Evolutionary conservation across 2,888 invertebrate genomes (phyloP).

Genomic region (Branchipolynoe longqiensis): DNA sequence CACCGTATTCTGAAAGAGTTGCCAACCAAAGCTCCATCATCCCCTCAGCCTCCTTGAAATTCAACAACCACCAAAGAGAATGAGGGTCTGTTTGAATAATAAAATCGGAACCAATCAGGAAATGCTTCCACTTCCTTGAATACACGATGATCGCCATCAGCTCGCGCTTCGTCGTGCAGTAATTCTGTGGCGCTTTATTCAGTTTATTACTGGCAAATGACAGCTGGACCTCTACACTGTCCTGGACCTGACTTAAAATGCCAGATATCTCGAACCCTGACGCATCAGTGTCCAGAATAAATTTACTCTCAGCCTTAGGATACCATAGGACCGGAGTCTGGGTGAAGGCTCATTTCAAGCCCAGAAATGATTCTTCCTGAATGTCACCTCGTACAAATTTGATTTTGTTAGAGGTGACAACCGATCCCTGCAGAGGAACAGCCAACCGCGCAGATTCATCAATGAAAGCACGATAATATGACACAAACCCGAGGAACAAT

Average conservation of each 20-base stretch:
- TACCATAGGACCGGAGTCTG: not conserved
- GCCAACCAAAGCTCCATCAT: too few relatives aligned
- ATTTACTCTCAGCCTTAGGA: not conserved
- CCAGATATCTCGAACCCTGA: not conserved
- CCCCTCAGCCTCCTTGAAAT: too few relatives aligned
- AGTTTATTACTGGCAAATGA: not conserved
- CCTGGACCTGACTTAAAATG: not conserved
- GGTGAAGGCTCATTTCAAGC: not conserved
- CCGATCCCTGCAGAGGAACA: not conserved
- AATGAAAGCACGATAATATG: constrained; percentile 8
- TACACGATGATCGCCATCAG: not conserved
- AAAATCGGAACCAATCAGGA: too few relatives aligned
- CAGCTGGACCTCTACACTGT: not conserved
- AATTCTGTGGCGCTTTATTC: not conserved
- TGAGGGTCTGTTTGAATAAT: too few relatives aligned
- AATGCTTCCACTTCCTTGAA: too few relatives aligned
- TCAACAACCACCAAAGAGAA: too few relatives aligned
- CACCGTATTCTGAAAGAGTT: too few relatives aligned
- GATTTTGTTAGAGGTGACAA: not conserved
- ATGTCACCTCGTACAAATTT: not conserved
- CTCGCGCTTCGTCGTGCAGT: not conserved
- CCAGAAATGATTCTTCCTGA: not conserved
- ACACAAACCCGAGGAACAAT: constrained; percentile 2
- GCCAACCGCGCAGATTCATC: not conserved
- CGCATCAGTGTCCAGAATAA: not conserved